These are phyloP conservation scores for Trichopoda pennipes DNA, from an alignment of 2,888 invertebrate species.

Conservation along the genomic window DNA sequence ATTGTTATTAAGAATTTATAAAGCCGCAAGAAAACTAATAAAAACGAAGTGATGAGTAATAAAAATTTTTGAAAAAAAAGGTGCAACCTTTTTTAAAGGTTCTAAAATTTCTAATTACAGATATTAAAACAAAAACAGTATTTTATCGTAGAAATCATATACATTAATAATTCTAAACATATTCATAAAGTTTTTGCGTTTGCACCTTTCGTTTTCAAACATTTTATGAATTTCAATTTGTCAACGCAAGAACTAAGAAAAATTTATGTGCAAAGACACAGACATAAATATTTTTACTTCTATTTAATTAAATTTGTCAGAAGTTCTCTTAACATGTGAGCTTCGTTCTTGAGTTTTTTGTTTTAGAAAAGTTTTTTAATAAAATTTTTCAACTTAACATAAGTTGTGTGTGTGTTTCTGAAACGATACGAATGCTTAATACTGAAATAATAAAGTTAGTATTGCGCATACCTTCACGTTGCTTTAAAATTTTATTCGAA, in stretches of 20 bases:
- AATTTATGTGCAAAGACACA: neutral
- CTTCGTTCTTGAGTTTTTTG: neutral
- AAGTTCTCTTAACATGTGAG: conserved; percentile 11
- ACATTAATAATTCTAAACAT: neutral
- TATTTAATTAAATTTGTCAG: conserved; percentile 26
- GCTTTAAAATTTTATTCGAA: too few species aligned
- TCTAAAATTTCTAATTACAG: neutral
- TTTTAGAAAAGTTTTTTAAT: conserved; percentile 10
- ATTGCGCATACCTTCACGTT: too few species aligned
- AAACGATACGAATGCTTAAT: neutral
- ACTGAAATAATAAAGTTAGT: neutral
- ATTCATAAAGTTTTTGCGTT: neutral
- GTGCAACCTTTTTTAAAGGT: neutral
- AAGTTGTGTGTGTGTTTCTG: neutral
- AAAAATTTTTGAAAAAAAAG: neutral
- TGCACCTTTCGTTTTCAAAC: neutral
- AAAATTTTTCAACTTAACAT: conserved; percentile 31
- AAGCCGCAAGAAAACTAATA: neutral
- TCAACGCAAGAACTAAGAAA: neutral
- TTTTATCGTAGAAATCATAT: neutral
- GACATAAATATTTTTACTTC: neutral
- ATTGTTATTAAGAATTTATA: conserved; percentile 5
- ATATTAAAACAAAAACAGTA: neutral
- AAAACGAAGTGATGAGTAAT: neutral
- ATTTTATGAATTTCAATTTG: conserved; percentile 16